These are phyloP conservation scores for Pelobates cultripes DNA, from an alignment of 2,797 vertebrate genomes.

Conservation along the genomic window DNA sequence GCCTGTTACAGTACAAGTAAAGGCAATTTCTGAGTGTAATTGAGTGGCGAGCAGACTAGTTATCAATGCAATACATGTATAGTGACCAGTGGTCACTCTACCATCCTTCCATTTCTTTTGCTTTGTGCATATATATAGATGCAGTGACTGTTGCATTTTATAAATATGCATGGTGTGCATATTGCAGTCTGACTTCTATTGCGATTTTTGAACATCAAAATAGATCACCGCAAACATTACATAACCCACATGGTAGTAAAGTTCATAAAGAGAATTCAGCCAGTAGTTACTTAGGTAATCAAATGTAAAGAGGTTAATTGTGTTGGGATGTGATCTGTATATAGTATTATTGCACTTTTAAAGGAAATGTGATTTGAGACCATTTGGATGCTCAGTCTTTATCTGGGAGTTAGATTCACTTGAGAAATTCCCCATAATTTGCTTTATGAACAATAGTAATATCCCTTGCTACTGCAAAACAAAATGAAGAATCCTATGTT, in stretches of 20 bases:
- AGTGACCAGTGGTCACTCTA: too few relatives aligned
- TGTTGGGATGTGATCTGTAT: conserved; percentile 58
- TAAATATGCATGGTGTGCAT: too few relatives aligned
- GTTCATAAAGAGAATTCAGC: neutral
- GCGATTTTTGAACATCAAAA: neutral
- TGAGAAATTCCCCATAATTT: neutral
- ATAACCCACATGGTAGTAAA: neutral
- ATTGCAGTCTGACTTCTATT: neutral
- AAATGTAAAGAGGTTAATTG: conserved; percentile 73
- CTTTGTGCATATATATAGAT: too few relatives aligned
- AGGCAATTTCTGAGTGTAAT: neutral
- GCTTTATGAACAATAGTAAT: neutral
- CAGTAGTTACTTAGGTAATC: conserved; percentile 55
- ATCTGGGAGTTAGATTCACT: neutral
- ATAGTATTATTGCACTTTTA: conserved; percentile 54
- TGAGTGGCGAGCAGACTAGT: neutral
- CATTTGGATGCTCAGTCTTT: conserved; percentile 19
- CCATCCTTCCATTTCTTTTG: too few relatives aligned
- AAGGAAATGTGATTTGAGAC: conserved; percentile 67
- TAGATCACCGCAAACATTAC: neutral
- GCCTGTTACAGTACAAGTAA: neutral
- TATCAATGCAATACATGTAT: neutral
- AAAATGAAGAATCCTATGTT: too few relatives aligned
- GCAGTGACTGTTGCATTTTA: too few relatives aligned
- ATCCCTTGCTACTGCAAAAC: neutral